Base-by-base conservation (phyloP, 2,113 vertebrate genomes). In the Cynoglossus semilaevis region DNA sequence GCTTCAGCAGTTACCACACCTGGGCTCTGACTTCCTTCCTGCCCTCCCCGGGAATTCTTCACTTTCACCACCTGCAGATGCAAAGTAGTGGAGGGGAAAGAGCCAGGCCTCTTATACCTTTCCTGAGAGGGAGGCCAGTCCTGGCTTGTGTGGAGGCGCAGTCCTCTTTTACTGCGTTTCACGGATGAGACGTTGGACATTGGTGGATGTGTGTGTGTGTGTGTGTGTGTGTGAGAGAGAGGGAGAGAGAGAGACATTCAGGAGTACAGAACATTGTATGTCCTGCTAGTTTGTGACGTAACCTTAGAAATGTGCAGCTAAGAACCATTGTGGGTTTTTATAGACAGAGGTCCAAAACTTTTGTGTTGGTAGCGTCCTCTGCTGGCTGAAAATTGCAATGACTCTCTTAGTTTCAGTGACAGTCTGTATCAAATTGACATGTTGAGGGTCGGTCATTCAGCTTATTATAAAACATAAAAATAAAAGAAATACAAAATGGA, bases 11-110 rank as follows among this genome's bases (percentile, higher is more conserved):
- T 68, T 41, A 15, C 79, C 63, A 84, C 82, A 89, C 84, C 79
- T 86, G 80, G 84, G 77, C 60, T 56, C 65, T 57, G 37, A 5
- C 79, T 83, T 88, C 76, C 86, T 87, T 86, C 80, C 82, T 83
- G 79, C 77, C 80, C 79, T 76, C 79, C 84, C 82, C 63, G 81
- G 82, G 82, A 86, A 85, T 87, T 85, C 82, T 85, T 87, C 70
- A 78, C 87, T 80, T 88, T 87, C 82, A 83, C 82, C 81, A 87
- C 81, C 85, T 88, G 81, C 66, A 70, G 57, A 63, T 44, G 65
- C 70, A 77, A 63, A 74, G 58, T 47, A 47, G 55, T 19, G 41
- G 40, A 50, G 18, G 6, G 53, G 51, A 69, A 17, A 18, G 52
- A 38, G 42, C 48, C 72, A 42, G 35, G 36, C 58, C 52, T 29